phyloP scores from a whole-genome alignment of 2,113 vertebrate species.

The Arizona elegans region DNA sequence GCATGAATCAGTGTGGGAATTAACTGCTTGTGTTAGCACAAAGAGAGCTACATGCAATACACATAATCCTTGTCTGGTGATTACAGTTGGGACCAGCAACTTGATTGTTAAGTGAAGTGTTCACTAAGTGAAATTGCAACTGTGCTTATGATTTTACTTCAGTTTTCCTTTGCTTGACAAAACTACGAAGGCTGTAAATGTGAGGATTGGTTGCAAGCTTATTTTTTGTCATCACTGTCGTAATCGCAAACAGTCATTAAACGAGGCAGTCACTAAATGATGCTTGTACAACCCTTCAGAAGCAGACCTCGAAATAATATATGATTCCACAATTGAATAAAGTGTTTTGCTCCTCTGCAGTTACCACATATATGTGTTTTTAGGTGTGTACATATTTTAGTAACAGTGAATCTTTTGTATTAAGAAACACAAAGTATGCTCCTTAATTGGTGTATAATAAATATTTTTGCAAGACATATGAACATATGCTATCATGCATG shows the following conservation, averaged over 20 bases:
- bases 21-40: not conserved
- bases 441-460: not conserved
- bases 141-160: not conserved
- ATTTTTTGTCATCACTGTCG: not conserved
- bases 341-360: not conserved
- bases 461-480: conserved; percentile 13
- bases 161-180: not conserved
- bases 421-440: not conserved
- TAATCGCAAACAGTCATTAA: not conserved
- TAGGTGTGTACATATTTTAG: not conserved
- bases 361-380: not conserved
- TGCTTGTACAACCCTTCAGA: not conserved
- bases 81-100: not conserved
- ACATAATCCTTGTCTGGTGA: not conserved
- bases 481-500: not conserved
- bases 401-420: not conserved
- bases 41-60: not conserved
- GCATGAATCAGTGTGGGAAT: not conserved
- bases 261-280: not conserved
- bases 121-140: not conserved
- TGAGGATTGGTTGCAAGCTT: not conserved
- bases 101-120: not conserved
- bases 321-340: not conserved
- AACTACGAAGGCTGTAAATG: not conserved
- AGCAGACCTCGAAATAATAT: not conserved